Conservation (phyloP, 2,113 vertebrate species). For the Notarius quadriscutis region DNA sequence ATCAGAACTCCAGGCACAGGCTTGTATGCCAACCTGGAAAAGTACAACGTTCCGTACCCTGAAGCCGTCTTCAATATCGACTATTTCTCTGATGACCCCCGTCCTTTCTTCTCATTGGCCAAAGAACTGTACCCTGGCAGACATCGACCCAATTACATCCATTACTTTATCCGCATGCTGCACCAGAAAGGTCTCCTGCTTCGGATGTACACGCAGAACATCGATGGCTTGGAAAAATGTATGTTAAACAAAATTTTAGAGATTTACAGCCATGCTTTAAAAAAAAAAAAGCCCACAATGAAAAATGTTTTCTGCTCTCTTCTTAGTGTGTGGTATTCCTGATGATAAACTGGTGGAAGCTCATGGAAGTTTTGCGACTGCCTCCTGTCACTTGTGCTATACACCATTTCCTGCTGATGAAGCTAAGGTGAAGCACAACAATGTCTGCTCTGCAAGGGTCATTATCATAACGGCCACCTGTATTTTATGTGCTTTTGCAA, state of each 20-base stretch:
- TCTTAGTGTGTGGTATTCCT: constrained; percentile 75
- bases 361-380: constrained; percentile 75
- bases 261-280: not conserved
- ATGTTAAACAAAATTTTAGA: constrained; percentile 43
- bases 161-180: constrained; percentile 70
- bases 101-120: constrained; percentile 74
- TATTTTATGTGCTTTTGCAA: not conserved
- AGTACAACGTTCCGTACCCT: constrained; percentile 74
- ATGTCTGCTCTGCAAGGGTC: not conserved
- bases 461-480: not conserved
- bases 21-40: constrained; percentile 74
- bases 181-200: constrained; percentile 78
- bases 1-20: constrained; percentile 76
- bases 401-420: constrained; percentile 73
- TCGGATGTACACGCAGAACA: constrained; percentile 80
- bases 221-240: constrained; percentile 80
- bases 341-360: constrained; percentile 78
- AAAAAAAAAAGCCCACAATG: too few relatives aligned
- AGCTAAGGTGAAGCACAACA: constrained; percentile 66
- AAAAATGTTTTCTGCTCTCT: not conserved
- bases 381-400: constrained; percentile 79
- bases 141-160: constrained; percentile 69
- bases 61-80: constrained; percentile 76
- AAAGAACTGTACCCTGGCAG: constrained; percentile 74
- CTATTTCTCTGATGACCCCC: constrained; percentile 72